Conservation (phyloP, 2,113 vertebrate species). For the Sander vitreus region DNA sequence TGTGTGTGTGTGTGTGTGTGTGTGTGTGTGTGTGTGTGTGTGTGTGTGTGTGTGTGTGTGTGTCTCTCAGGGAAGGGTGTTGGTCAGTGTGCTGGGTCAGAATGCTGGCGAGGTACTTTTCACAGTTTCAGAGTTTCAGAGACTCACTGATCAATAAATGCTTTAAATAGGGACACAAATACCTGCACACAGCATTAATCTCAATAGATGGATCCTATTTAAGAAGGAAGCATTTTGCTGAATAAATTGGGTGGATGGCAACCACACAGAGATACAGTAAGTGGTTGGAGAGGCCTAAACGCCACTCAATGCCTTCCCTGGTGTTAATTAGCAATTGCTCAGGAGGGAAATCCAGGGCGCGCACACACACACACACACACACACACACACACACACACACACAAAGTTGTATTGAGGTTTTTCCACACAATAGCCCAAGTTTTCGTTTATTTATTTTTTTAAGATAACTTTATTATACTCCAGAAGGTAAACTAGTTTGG, state of each 20-base stretch:
- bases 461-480: neutral
- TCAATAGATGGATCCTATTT: conserved; percentile 71
- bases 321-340: conserved; percentile 58
- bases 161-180: conserved; percentile 81
- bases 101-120: conserved; percentile 82
- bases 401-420: neutral
- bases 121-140: conserved; percentile 69
- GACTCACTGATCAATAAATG: conserved; percentile 72
- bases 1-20: conserved; percentile 38
- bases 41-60: conserved; percentile 37
- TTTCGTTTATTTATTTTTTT: neutral
- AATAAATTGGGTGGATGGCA: conserved; percentile 64
- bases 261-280: conserved; percentile 41
- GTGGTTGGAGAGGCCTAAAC: conserved; percentile 50
- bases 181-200: conserved; percentile 78
- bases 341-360: conserved; percentile 7
- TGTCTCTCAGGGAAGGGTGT: conserved; percentile 28
- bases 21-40: conserved; percentile 37
- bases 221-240: conserved; percentile 70
- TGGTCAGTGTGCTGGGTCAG: conserved; percentile 57
- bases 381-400: conserved; percentile 18
- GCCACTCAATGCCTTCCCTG: conserved; percentile 26
- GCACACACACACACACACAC: conserved; percentile 5
- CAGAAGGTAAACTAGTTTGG: neutral
- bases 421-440: neutral